These are phyloP conservation scores for Helicoverpa zea DNA, from an alignment of 1,140 invertebrate genomes.

Conservation along the genomic window DNA sequence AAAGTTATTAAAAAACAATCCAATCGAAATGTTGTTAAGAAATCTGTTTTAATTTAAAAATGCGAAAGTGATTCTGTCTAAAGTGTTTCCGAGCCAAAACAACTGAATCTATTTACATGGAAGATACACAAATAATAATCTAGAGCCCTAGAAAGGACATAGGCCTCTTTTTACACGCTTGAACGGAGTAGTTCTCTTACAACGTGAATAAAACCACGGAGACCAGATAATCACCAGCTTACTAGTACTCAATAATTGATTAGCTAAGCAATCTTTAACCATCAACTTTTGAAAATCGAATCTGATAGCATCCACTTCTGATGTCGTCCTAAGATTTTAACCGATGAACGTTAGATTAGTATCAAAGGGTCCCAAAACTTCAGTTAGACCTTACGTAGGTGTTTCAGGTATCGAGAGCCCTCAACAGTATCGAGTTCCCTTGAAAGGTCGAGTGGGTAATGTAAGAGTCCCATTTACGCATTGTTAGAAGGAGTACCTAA, in stretches of 20 bases:
- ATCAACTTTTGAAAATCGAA: no score
- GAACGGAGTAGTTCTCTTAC: no score
- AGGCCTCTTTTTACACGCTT: no score
- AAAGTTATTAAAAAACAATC: no score
- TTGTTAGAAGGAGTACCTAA: not conserved
- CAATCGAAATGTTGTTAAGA: no score
- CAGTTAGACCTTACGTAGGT: conserved; percentile 24
- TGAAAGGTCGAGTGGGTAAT: not conserved
- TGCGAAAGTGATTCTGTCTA: not conserved
- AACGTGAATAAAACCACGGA: not conserved
- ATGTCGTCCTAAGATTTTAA: not conserved
- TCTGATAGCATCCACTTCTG: not conserved
- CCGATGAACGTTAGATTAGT: not conserved
- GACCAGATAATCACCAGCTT: no score
- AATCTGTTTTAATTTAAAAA: no score
- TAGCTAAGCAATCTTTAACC: no score
- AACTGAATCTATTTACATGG: not conserved
- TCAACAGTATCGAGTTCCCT: not conserved
- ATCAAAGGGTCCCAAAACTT: conserved; percentile 9
- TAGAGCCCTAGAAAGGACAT: no score
- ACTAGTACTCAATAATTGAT: no score
- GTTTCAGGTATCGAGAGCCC: conserved; percentile 4
- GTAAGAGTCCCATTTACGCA: not conserved
- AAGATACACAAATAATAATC: no score
- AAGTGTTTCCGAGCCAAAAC: not conserved